phyloP scores from a whole-genome alignment of 2,797 vertebrate genomes.

The Pitangus sulphuratus region DNA sequence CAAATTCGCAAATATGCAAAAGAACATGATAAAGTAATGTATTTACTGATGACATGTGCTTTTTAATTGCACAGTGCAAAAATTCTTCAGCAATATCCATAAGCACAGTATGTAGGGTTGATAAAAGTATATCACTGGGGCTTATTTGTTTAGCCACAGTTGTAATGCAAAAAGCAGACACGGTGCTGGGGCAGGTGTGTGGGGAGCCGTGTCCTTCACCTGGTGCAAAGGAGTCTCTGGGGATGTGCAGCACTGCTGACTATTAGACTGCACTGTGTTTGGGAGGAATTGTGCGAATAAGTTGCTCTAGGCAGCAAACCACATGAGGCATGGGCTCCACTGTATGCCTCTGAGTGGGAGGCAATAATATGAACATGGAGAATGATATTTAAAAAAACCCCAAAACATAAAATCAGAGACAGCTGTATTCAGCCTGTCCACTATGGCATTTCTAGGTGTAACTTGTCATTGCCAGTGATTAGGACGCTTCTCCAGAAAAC shows the following conservation, averaged over 20 bases:
- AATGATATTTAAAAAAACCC: neutral
- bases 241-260: neutral
- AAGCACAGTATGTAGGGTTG: fast-evolving
- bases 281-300: neutral
- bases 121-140: neutral
- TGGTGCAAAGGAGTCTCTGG: neutral
- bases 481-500: neutral
- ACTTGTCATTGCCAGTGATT: neutral
- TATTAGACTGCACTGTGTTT: neutral
- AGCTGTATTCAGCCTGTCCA: neutral
- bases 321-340: neutral
- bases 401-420: neutral
- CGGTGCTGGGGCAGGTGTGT: neutral
- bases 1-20: neutral
- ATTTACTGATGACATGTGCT: neutral
- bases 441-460: neutral
- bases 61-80: neutral
- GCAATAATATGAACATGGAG: neutral
- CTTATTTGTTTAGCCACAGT: neutral
- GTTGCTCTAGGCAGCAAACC: neutral
- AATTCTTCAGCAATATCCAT: neutral
- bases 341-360: neutral
- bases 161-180: neutral
- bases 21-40: neutral
- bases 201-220: neutral